These are phyloP conservation scores for Graphium colonna DNA, from an alignment of 2,888 invertebrate genomes.

Conservation along the genomic window DNA sequence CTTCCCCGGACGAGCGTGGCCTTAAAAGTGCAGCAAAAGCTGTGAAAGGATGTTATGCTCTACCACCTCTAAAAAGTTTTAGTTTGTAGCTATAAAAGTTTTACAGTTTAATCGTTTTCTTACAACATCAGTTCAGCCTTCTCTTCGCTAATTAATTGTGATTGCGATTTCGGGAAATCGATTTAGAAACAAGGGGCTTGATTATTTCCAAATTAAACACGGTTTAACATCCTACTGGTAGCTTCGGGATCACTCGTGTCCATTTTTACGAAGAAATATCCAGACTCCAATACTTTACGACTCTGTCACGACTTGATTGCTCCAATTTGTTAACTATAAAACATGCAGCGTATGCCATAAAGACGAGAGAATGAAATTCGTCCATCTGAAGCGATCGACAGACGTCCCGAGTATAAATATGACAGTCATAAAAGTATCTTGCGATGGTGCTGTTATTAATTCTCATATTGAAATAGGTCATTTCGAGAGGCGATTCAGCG, in stretches of 20 bases:
- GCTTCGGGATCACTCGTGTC: slow-evolving; percentile 11
- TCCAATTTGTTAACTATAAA: slow-evolving; percentile 68
- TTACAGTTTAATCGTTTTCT: not conserved
- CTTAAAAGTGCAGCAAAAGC: no score
- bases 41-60: no score
- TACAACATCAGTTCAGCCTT: not conserved
- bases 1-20: no score
- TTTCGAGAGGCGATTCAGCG: slow-evolving; percentile 11
- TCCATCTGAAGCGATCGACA: slow-evolving; percentile 42
- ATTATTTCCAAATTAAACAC: not conserved
- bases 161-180: not conserved
- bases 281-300: slow-evolving; percentile 43
- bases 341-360: slow-evolving; percentile 48
- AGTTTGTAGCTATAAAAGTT: not conserved
- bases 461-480: slow-evolving; percentile 24
- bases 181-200: no score
- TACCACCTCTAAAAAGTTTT: no score
- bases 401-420: slow-evolving; percentile 37
- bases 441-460: slow-evolving; percentile 24
- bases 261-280: slow-evolving; percentile 5
- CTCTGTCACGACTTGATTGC: slow-evolving; percentile 54
- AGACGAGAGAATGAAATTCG: slow-evolving; percentile 39
- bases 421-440: slow-evolving; percentile 46
- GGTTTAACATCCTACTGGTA: not conserved
- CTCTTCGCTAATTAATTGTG: not conserved